Percentiles rank a stretch among this genome's conserved stretches.
Conservation (phyloP, 1,140 invertebrate genomes). For the Dendroctonus valens region DNA sequence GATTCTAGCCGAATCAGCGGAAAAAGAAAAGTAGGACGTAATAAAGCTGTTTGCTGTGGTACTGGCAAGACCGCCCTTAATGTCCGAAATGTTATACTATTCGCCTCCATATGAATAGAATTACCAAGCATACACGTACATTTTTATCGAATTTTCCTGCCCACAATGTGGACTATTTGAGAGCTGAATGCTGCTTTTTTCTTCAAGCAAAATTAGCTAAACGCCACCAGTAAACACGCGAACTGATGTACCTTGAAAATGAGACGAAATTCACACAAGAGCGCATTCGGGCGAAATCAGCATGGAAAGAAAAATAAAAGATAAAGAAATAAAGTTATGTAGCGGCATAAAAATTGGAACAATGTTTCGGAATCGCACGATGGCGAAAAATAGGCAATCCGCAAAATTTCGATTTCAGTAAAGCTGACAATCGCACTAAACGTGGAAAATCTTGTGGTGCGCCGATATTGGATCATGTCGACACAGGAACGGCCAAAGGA, state of each 20-base stretch:
- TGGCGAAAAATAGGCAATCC: slow-evolving; percentile 11
- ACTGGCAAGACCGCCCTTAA: background rate
- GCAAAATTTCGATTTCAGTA: slow-evolving; percentile 15
- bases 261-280: slow-evolving; percentile 5
- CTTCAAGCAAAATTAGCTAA: background rate
- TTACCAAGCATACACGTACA: background rate
- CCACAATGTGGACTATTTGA: background rate
- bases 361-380: background rate
- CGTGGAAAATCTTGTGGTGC: background rate
- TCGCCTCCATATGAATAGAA: background rate
- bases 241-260: background rate
- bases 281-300: background rate
- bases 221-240: background rate
- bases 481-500: no score
- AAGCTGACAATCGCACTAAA: slow-evolving; percentile 23
- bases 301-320: slow-evolving; percentile 4
- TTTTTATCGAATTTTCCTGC: background rate
- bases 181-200: background rate
- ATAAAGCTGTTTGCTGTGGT: background rate
- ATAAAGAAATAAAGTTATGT: slow-evolving; percentile 18
- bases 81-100: background rate
- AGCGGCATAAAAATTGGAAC: slow-evolving; percentile 14
- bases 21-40: slow-evolving; percentile 1
- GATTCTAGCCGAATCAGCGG: slow-evolving; percentile 2
- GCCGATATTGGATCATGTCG: no score